These are phyloP conservation scores for Pitta sordida DNA, from an alignment of 2,113 vertebrate genomes.

Conservation along the genomic window DNA sequence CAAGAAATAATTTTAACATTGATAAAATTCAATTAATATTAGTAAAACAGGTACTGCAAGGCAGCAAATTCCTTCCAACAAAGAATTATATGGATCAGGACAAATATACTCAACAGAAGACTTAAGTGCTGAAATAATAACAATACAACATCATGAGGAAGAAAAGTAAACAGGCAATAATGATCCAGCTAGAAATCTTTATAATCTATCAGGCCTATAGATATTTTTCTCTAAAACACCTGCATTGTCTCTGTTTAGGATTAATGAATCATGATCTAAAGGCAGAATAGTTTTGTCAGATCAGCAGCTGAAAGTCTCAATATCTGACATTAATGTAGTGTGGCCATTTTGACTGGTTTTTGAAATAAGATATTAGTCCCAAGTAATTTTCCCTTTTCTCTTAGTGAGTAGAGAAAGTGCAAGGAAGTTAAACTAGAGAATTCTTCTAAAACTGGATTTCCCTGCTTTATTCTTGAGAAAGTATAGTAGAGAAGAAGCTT, in stretches of 20 bases:
- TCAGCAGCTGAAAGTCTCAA: background rate
- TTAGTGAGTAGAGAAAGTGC: background rate
- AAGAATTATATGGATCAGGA: background rate
- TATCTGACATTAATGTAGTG: background rate
- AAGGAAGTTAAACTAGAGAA: background rate
- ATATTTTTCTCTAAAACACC: background rate
- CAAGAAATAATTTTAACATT: background rate
- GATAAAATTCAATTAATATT: background rate
- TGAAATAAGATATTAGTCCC: background rate
- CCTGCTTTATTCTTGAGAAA: background rate
- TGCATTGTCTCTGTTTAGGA: background rate
- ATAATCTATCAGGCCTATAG: background rate
- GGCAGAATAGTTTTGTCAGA: background rate
- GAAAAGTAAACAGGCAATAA: background rate
- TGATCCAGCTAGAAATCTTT: background rate
- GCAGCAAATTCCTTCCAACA: background rate
- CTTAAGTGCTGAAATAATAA: background rate
- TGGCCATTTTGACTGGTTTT: background rate
- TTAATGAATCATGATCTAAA: background rate
- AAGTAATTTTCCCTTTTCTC: background rate
- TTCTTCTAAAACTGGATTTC: background rate
- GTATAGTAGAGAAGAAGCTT: fast-evolving
- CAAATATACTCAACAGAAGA: background rate
- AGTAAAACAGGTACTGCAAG: background rate
- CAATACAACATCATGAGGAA: background rate